A percentile compares a stretch with the other conserved stretches of the same genome.
phyloP scores from a whole-genome alignment of 2,113 vertebrate species.

The Excalfactoria chinensis region DNA sequence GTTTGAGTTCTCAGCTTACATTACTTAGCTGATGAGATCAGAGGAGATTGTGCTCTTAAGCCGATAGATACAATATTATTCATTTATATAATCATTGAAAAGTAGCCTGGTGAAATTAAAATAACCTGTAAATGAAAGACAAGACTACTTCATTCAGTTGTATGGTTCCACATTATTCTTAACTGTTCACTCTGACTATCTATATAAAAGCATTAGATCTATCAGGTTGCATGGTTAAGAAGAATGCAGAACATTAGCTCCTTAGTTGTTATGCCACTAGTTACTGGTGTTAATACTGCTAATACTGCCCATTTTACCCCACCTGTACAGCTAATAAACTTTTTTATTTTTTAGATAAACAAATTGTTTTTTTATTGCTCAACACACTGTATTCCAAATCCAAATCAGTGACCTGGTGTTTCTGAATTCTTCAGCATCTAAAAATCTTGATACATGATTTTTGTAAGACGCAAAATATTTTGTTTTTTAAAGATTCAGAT shows the following conservation, averaged over 20 bases:
- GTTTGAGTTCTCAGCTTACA: background rate
- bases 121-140: background rate
- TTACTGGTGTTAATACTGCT: background rate
- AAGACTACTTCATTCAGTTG: background rate
- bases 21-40: background rate
- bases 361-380: background rate
- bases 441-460: background rate
- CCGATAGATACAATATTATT: background rate
- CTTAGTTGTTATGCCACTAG: background rate
- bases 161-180: background rate
- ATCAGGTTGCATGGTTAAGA: background rate
- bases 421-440: background rate
- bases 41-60: background rate
- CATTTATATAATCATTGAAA: background rate
- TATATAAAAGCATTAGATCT: background rate
- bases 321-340: background rate
- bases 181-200: background rate
- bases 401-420: background rate
- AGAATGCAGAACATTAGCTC: background rate
- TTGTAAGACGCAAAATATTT: background rate
- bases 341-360: conserved; percentile 7
- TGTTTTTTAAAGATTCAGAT: background rate
- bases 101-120: background rate
- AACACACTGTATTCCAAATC: background rate
- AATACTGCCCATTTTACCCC: background rate